A percentile compares a stretch with the other conserved stretches of the same genome.
These are phyloP conservation scores for Drosophila mayri DNA, from an alignment of 1,140 invertebrate genomes.

Conservation along the genomic window DNA sequence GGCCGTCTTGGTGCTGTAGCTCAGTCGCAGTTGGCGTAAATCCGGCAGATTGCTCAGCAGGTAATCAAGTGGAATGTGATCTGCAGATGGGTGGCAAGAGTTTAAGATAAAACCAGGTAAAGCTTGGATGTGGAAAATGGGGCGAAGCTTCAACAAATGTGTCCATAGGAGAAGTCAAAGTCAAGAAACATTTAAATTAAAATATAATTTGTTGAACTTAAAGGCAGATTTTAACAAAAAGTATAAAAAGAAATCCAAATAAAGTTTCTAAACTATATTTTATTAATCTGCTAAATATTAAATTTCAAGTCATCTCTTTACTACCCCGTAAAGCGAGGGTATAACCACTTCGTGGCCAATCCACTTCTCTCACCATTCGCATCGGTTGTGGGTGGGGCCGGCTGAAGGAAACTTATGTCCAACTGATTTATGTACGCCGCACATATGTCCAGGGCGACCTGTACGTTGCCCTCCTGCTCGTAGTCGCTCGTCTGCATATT, in stretches of 20 bases:
- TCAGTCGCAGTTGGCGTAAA: constrained; percentile 79
- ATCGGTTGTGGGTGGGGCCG: constrained; percentile 63
- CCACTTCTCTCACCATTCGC: constrained; percentile 65
- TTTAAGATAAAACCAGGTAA: not conserved
- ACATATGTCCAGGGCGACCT: constrained; percentile 77
- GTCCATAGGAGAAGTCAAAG: not conserved
- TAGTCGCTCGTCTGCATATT: constrained; percentile 84
- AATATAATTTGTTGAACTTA: not conserved
- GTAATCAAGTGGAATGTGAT: constrained; percentile 85
- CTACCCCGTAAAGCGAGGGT: not conserved
- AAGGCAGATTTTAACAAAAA: too few species aligned
- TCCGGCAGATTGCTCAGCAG: constrained; percentile 83
- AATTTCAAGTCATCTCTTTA: not conserved
- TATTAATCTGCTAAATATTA: not conserved
- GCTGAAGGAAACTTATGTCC: constrained; percentile 79
- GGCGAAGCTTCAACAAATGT: not conserved
- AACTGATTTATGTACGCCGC: constrained; percentile 81
- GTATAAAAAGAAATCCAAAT: too few species aligned
- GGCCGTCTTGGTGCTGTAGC: constrained; percentile 80
- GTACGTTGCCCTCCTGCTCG: constrained; percentile 80
- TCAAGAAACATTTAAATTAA: not conserved
- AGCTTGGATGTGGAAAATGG: not conserved
- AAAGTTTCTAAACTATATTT: not conserved
- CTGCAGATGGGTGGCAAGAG: constrained; percentile 39
- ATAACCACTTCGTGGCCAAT: not conserved